Evolutionary conservation across 2,888 invertebrate genomes (phyloP).

Genomic region (Drosophila nigricruria): DNA sequence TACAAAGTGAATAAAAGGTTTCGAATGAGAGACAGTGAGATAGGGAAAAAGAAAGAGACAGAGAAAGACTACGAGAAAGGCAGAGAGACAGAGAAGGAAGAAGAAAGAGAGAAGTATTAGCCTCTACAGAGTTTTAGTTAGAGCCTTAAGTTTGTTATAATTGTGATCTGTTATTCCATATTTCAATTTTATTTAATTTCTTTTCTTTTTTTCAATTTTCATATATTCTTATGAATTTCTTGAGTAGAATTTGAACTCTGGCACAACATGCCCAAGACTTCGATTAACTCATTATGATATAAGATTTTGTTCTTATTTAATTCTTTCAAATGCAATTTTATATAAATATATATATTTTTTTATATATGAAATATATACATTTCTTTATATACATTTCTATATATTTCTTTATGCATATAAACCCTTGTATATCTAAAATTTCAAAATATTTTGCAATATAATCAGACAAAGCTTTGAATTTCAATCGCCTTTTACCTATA

Average conservation of each 20-base stretch:
- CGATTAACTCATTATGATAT: background rate
- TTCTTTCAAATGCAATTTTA: background rate
- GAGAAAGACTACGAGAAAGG: too few species aligned
- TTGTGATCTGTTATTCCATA: background rate
- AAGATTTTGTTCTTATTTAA: background rate
- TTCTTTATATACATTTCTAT: background rate
- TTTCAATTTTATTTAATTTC: background rate
- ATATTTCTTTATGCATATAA: background rate
- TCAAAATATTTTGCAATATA: slow-evolving; percentile 47
- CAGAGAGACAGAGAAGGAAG: too few species aligned
- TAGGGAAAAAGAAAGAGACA: background rate
- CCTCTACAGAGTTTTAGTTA: too few species aligned
- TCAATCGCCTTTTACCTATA: background rate
- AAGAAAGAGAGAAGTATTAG: background rate
- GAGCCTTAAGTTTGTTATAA: background rate
- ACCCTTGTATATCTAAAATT: slow-evolving; percentile 13
- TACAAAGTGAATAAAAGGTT: background rate
- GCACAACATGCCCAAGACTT: background rate
- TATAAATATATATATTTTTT: background rate
- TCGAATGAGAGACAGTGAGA: too few species aligned
- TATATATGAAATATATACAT: background rate
- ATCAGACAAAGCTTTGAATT: slow-evolving; percentile 9
- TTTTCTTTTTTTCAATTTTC: too few species aligned
- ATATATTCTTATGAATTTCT: background rate
- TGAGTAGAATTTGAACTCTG: background rate